Evolutionary conservation across 2,113 vertebrate genomes (phyloP).

Genomic region (Forbesichthys papilliferus): DNA sequence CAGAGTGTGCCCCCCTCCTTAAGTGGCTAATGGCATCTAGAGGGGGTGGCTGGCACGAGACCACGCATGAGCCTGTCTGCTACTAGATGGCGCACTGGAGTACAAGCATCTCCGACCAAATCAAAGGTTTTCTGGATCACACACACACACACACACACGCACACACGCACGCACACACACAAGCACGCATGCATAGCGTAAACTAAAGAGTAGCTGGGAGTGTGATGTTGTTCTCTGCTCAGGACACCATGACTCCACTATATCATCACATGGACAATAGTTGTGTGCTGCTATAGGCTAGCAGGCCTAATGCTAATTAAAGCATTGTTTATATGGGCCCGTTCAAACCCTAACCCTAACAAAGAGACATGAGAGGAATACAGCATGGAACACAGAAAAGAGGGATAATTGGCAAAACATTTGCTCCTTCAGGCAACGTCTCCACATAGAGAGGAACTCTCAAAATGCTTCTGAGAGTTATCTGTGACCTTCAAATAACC

Average conservation of each 20-base stretch:
- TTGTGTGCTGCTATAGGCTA: too few species aligned
- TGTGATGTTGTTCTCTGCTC: too few species aligned
- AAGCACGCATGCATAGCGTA: not conserved
- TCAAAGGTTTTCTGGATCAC: not conserved
- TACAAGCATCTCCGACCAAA: constrained; percentile 26
- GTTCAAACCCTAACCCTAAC: not conserved
- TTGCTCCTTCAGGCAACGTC: constrained; percentile 7
- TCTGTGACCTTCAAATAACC: constrained; percentile 4
- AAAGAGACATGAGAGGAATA: not conserved
- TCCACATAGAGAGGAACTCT: constrained; percentile 4
- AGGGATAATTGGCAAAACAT: not conserved
- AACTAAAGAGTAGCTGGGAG: too few species aligned
- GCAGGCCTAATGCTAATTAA: too few species aligned
- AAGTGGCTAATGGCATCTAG: constrained; percentile 32
- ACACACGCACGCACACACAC: not conserved
- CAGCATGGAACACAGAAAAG: not conserved
- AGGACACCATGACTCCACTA: too few species aligned
- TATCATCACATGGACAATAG: too few species aligned
- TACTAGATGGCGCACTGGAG: constrained; percentile 16
- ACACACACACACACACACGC: too few species aligned
- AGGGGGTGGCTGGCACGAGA: constrained; percentile 5
- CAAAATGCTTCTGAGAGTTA: not conserved
- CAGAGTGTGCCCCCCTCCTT: constrained; percentile 29
- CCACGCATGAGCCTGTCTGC: not conserved
- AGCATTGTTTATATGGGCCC: too few species aligned